Evolutionary conservation across 2,888 invertebrate genomes (phyloP), one percentile per base, ranked within the genome.

Genomic region (Tupiocoris notatus): DNA sequence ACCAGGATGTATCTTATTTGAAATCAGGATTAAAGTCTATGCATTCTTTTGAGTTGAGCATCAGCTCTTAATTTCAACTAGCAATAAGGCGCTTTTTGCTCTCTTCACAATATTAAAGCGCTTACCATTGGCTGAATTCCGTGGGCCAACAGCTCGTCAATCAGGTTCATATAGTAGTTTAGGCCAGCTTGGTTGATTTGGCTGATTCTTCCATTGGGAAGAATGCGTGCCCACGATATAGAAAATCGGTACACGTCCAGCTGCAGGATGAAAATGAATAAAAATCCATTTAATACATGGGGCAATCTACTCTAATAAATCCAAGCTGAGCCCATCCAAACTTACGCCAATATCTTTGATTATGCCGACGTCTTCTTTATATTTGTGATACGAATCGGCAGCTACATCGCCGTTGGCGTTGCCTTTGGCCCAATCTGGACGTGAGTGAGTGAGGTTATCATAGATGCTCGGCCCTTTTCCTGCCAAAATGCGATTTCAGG

Each of bases 81-180:
- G n/a, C n/a, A n/a, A n/a, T n/a, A n/a, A n/a, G n/a, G n/a, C n/a
- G n/a, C n/a, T n/a, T n/a, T n/a, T n/a, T n/a, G n/a, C n/a, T n/a
- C n/a, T n/a, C n/a, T n/a, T n/a, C n/a, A n/a, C n/a, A n/a, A n/a
- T n/a, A n/a, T n/a, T n/a, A n/a, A n/a, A n/a, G n/a, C n/a, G n/a
- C n/a, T 23, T 63, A 22, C 21, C 63, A 22, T 63, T 63, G 20
- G 21, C 22, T 22, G 21, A n/a, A 63, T 63, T 21, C 2, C 22
- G 73, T 86, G 85, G 0, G 83, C 85, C 6, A 90, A 79, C 7
- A 94, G 85, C 81, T 89, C 91, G 81, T 92, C 86, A 70, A 95
- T 91, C 62, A 95, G 84, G 80, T 90, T 88, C 81, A 89, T 90
- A 83, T 95, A 95, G 84, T 93, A 93, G 77, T 88, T 85, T 9